Conservation (phyloP, 2,113 vertebrate species). For the Entelurus aequoreus region DNA sequence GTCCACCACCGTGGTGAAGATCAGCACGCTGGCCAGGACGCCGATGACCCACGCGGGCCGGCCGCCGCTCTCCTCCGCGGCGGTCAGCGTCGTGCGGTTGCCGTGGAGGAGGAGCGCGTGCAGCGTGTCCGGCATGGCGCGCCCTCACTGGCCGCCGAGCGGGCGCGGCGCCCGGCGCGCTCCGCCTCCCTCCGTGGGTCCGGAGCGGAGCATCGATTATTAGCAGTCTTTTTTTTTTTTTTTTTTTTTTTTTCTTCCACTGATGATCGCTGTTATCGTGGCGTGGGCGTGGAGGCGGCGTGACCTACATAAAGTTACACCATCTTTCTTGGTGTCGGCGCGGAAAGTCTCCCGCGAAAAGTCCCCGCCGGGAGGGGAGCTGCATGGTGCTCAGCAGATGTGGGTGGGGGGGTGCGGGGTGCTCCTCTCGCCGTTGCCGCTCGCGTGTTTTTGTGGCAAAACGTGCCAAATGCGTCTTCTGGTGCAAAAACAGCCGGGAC, state of each 20-base stretch:
- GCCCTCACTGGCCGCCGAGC: slow-evolving; percentile 61
- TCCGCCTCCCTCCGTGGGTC: slow-evolving; percentile 36
- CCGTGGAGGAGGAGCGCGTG: slow-evolving; percentile 42
- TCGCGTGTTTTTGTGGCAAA: neutral
- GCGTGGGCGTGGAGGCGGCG: neutral
- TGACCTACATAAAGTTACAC: slow-evolving; percentile 38
- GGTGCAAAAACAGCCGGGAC: neutral
- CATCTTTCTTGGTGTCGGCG: slow-evolving; percentile 6
- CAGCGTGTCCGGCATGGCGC: slow-evolving; percentile 75
- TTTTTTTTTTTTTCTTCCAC: too few species aligned
- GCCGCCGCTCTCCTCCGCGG: slow-evolving; percentile 35
- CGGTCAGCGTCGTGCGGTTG: slow-evolving; percentile 74
- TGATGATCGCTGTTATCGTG: too few species aligned
- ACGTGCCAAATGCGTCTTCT: too few species aligned
- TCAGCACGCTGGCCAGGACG: slow-evolving; percentile 78
- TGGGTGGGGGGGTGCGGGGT: neutral
- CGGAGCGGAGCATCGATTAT: slow-evolving; percentile 34
- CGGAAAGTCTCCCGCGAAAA: slow-evolving; percentile 34
- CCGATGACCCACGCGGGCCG: slow-evolving; percentile 78
- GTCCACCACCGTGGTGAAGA: slow-evolving; percentile 86
- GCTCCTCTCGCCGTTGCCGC: neutral
- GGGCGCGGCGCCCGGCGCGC: slow-evolving; percentile 36
- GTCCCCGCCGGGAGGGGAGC: neutral
- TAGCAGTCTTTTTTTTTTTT: too few species aligned
- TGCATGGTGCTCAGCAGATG: neutral